A percentile compares a stretch with the other conserved stretches of the same genome.
Evolutionary conservation across 2,797 vertebrate genomes (phyloP).

Genomic region (Urosaurus nigricauda): DNA sequence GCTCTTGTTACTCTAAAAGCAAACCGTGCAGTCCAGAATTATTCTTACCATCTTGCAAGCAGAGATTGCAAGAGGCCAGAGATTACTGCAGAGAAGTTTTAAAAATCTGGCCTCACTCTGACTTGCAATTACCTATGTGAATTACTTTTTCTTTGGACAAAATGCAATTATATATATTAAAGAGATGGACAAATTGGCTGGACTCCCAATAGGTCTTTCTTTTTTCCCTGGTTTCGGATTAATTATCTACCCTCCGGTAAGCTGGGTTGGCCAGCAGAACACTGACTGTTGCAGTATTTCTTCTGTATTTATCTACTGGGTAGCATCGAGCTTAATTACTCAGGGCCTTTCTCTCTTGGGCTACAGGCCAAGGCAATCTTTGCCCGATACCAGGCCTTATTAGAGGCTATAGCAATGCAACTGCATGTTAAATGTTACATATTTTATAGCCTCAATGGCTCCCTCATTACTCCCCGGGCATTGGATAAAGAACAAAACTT

Average conservation of each 20-base stretch:
- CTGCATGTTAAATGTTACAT: conserved; percentile 77
- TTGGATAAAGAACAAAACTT: conserved; percentile 59
- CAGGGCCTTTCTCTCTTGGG: conserved; percentile 71
- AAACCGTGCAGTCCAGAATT: neutral
- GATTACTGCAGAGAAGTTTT: conserved; percentile 39
- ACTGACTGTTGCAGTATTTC: conserved; percentile 62
- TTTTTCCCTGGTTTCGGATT: conserved; percentile 37
- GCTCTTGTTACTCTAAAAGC: neutral
- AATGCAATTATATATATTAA: conserved; percentile 71
- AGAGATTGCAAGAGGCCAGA: conserved; percentile 42
- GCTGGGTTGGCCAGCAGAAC: conserved; percentile 51
- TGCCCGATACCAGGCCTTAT: conserved; percentile 74
- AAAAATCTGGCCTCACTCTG: conserved; percentile 52
- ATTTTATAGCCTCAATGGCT: conserved; percentile 76
- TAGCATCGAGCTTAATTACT: conserved; percentile 72
- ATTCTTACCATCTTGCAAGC: neutral
- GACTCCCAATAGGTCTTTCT: conserved; percentile 62
- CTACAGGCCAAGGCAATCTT: conserved; percentile 77
- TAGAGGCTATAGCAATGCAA: conserved; percentile 74
- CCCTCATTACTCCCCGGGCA: conserved; percentile 58
- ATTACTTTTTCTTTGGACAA: conserved; percentile 67
- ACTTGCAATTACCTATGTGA: conserved; percentile 58
- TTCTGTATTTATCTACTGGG: conserved; percentile 74
- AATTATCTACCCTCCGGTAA: conserved; percentile 47
- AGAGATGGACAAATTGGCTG: conserved; percentile 58